These are phyloP conservation scores for Zelleria hepariella DNA, from an alignment of 2,888 invertebrate species.

Conservation along the genomic window DNA sequence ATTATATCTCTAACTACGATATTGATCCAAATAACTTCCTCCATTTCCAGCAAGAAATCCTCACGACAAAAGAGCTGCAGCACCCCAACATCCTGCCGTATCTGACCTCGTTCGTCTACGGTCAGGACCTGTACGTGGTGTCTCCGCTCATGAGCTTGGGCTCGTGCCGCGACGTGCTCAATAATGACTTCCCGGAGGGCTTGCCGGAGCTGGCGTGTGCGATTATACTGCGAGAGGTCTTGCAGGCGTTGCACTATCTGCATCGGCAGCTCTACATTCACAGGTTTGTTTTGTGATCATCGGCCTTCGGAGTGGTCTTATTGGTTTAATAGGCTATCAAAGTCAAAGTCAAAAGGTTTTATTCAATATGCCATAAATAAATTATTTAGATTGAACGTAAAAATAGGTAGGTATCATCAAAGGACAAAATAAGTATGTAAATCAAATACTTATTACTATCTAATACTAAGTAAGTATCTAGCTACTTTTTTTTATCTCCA, in stretches of 20 bases:
- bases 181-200: conserved; percentile 82
- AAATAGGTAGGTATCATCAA: too few relatives aligned
- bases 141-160: conserved; percentile 89
- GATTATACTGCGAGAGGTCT: conserved; percentile 82
- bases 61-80: conserved; percentile 80
- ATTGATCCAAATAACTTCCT: conserved; percentile 4
- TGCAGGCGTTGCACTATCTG: conserved; percentile 86
- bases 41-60: conserved; percentile 81
- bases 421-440: too few relatives aligned
- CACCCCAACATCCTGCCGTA: conserved; percentile 86
- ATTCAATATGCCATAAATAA: too few relatives aligned
- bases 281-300: conserved; percentile 67
- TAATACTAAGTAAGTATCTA: too few relatives aligned
- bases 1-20: too few relatives aligned
- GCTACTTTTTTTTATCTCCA: too few relatives aligned
- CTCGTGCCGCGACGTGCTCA: conserved; percentile 84
- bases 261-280: conserved; percentile 89
- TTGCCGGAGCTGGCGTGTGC: conserved; percentile 87
- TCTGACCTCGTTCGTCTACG: conserved; percentile 81
- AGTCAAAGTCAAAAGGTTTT: background rate
- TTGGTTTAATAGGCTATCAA: background rate
- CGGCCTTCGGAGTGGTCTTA: background rate
- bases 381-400: background rate
- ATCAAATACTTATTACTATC: too few relatives aligned
- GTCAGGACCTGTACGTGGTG: conserved; percentile 83